Base-by-base conservation (phyloP, 2,888 invertebrate species). In the Apamea monoglypha region DNA sequence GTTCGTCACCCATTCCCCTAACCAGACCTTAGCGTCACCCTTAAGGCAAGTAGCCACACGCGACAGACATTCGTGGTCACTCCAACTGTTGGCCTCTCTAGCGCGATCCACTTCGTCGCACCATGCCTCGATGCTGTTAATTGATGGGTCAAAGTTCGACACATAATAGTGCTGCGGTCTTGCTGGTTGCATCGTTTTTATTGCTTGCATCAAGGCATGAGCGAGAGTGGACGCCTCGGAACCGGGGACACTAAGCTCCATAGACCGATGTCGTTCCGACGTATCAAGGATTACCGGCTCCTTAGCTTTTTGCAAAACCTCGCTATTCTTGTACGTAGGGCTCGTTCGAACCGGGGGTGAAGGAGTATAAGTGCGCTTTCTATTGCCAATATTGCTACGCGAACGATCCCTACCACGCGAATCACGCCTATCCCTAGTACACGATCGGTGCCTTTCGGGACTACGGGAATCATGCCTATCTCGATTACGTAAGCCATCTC, bases 101-200 rank as follows among this genome's bases (percentile, higher is more conserved):
- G 89, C 90, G 1, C 88, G 76, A 56, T 91, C 89, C 2, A 88
- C 89, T 40, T 88, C 88, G 1, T 76, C 74, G 64, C 87, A 90
- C 89, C 90, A 91, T 18, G 61, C 80, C 2, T 90, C 85, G 5
- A 90, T 79, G 68, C 87, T 71, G 40, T 90, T 79, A 2, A 90
- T 59, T 4, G 67, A 29, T 2, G 91, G 90, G 36, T 91, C 89
- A 73, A 91, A 91, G 63, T 84, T 87, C 0, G 84, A 82, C 66
- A 80, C 73, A 14, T 61, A 80, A 44, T 73, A 80, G 44, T 76
- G 6, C 16, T 67, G 76, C 29, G 76, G 29, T 3, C 29, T 66
- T 29, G 21, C 12, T n/a, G 80, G 80, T 66, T 72, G 70, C 59
- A 80, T 67, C 2, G 80, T 50, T 61, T 68, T 10, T 10, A 44